Conservation (phyloP, 2,797 vertebrate genomes). For the Sebastes minor region DNA sequence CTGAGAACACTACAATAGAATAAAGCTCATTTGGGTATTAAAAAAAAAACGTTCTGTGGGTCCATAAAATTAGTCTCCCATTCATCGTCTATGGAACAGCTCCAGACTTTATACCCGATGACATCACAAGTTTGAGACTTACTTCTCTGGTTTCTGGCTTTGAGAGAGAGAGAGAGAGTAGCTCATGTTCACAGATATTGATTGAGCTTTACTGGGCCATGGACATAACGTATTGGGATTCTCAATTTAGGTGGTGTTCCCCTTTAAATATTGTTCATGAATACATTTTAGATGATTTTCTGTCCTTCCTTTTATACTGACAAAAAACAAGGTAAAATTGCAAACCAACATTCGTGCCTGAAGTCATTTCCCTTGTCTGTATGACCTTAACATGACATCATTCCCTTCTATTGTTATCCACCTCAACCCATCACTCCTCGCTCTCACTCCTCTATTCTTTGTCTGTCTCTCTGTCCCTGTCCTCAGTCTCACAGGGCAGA, state of each 20-base stretch:
- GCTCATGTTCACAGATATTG: too few relatives aligned
- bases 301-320: not conserved
- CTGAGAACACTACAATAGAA: fast-evolving
- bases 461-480: not conserved
- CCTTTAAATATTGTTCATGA: not conserved
- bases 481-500: conserved; percentile 84
- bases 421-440: not conserved
- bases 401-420: not conserved
- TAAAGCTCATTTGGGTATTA: too few relatives aligned
- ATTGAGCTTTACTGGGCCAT: fast-evolving
- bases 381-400: not conserved
- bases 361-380: not conserved
- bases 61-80: too few relatives aligned
- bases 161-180: too few relatives aligned
- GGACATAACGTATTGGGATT: too few relatives aligned
- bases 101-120: too few relatives aligned
- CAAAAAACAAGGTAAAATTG: not conserved
- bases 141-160: too few relatives aligned
- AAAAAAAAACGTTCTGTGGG: too few relatives aligned
- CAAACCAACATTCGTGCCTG: not conserved
- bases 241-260: too few relatives aligned
- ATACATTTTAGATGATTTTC: too few relatives aligned
- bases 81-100: too few relatives aligned
- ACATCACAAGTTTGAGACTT: too few relatives aligned
- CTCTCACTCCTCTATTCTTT: not conserved